Base-by-base conservation (phyloP, 2,888 invertebrate genomes). In the Julus scandinavius region DNA sequence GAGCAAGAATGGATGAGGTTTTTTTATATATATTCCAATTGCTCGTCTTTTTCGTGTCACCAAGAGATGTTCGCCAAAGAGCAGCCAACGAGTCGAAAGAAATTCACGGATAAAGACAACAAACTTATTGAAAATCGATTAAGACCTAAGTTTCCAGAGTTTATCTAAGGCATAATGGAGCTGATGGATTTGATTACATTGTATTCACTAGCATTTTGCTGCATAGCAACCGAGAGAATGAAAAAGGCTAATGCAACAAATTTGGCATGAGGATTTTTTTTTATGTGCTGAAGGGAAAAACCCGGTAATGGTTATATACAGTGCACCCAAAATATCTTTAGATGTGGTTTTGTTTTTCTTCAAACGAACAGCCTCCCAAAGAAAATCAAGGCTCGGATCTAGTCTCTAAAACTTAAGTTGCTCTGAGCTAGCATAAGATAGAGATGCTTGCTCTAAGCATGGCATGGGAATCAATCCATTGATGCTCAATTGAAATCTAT, bases 141-240 rank as follows among this genome's bases (percentile, higher is more conserved):
- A 63, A 63, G 63, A 20, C 63, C 63, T 63, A 63, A 63, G 63
- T 63, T 63, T 63, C 63, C 63, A 63, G 63, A 63, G 63, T 63
- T 63, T 63, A 63, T 63, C 63, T 63, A 63, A 63, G 63, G 63
- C 63, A 63, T 63, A 63, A 63, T 63, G 63, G 63, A 63, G 63
- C 63, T 63, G 63, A 63, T 63, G 63, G 63, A n/a, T 63, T 63
- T 63, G 63, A 63, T 63, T 63, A 63, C 63, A 63, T 63, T 63
- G 63, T 63, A 63, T 63, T 63, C 63, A 63, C 17, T 63, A 63
- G 63, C 63, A 20, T 63, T 63, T 63, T 63, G 63, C 63, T 63
- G 63, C 63, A 63, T 63, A n/a, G 63, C 63, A 63, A 63, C 63
- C 63, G 63, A 63, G 20, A n/a, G 63, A 63, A 63, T 63, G 63